These are phyloP conservation scores for Diplolepis rosae DNA, from an alignment of 2,888 invertebrate species.

Conservation along the genomic window DNA sequence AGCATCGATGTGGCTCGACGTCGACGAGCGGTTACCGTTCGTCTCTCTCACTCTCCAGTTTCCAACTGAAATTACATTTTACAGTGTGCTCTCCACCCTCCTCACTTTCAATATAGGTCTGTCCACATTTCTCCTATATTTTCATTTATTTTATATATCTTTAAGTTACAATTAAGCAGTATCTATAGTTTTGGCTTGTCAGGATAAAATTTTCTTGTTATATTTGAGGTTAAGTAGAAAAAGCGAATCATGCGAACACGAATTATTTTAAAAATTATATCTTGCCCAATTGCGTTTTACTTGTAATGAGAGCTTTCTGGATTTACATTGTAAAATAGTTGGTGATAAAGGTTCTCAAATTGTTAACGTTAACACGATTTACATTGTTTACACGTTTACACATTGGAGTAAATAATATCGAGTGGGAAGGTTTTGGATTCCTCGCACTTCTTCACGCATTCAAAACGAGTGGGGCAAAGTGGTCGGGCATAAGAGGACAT, in stretches of 20 bases:
- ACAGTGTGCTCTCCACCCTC: constrained; percentile 44
- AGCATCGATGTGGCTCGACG: constrained; percentile 71
- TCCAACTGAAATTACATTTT: constrained; percentile 71
- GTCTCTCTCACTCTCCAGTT: constrained; percentile 62
- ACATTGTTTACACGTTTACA: constrained; percentile 25
- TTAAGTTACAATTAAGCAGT: constrained; percentile 36
- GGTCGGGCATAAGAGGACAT: constrained; percentile 47
- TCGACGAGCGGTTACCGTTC: constrained; percentile 55
- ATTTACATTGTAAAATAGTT: too few species aligned
- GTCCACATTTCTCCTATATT: constrained; percentile 45
- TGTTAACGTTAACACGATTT: background rate
- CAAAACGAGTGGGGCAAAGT: constrained; percentile 27
- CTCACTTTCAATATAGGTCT: constrained; percentile 49
- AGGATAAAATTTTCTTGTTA: too few species aligned
- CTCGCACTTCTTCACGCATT: constrained; percentile 17
- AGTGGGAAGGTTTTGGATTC: constrained; percentile 26
- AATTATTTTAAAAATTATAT: too few species aligned
- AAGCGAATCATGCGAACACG: too few species aligned
- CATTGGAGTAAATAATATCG: constrained; percentile 20
- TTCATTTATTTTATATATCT: constrained; percentile 40
- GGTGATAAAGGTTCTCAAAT: too few species aligned
- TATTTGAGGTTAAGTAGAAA: too few species aligned
- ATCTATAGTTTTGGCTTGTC: background rate
- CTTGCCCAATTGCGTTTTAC: too few species aligned
- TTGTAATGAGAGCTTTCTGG: too few species aligned